Conservation (phyloP, 2,888 invertebrate species). For the Heteromurus nitidus region DNA sequence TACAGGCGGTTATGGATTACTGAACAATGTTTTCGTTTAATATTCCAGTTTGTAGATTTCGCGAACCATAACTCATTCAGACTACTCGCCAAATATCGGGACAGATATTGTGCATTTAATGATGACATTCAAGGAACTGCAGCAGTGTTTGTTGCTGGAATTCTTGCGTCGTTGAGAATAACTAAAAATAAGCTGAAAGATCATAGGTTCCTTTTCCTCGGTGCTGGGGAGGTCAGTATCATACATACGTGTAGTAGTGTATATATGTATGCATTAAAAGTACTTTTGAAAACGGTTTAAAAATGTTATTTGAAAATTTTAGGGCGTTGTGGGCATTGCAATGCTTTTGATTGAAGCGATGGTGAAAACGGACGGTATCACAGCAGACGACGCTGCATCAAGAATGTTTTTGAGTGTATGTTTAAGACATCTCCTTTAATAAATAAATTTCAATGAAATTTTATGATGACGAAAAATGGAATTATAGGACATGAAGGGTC, state of each 20-base stretch:
- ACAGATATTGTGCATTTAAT: constrained; percentile 95
- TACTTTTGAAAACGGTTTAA: neutral
- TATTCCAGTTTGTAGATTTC: constrained; percentile 94
- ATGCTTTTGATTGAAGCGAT: constrained; percentile 94
- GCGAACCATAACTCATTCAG: constrained; percentile 98
- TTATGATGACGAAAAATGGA: no score
- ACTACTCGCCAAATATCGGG: constrained; percentile 91
- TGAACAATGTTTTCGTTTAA: constrained; percentile 1
- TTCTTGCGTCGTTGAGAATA: constrained; percentile 89
- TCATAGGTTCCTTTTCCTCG: constrained; percentile 93
- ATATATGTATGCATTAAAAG: no score
- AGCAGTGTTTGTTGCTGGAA: constrained; percentile 94
- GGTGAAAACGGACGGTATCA: constrained; percentile 85
- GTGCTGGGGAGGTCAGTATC: constrained; percentile 94
- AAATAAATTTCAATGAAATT: neutral
- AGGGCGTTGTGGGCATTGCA: constrained; percentile 96
- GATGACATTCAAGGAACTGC: constrained; percentile 99
- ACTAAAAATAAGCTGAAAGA: constrained; percentile 89
- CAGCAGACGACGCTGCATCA: constrained; percentile 84
- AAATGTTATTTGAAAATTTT: constrained; percentile 31
- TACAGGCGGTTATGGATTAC: no score
- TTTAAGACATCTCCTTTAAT: neutral
- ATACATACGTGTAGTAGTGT: no score
- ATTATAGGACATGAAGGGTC: constrained; percentile 90
- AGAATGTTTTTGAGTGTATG: constrained; percentile 83